Base-by-base conservation (phyloP, 2,113 vertebrate genomes). In the Ailurus styani region DNA sequence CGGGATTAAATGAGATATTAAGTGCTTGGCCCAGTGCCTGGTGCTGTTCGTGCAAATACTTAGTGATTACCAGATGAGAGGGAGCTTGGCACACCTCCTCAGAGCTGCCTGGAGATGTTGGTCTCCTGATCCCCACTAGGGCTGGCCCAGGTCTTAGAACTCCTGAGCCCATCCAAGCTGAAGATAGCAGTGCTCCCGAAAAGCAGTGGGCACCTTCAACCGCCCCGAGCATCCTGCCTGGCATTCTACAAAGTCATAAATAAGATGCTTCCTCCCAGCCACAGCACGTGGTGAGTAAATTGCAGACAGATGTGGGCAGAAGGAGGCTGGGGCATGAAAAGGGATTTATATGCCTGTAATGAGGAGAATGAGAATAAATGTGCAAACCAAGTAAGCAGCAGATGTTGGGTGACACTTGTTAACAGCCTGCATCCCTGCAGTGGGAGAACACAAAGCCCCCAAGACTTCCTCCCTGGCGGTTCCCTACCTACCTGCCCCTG, bases 231-330 rank as follows among this genome's bases (percentile, higher is more conserved):
- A 18, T 25, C 40, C 64, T 64, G 68, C 68, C 55, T 42, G 60
- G 42, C 25, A 0, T 47, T 5, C 77, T 23, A 1, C 57, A 17
- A 25, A 31, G 29, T 37, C 60, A 6, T 20, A 37, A 62, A 70
- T 72, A 21, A 85, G 90, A 29, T 10, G 18, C 90, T 90, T 77
- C 89, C 73, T 40, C 75, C 68, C 47, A 17, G 95, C 91, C 79
- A 5, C 47, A 37, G 90, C 83, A 40, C 8, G 0, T 40, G 34
- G 47, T 21, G 77, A 25, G 18, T 40, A 60, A 95, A 81, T 50
- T 94, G 66, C 77, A 75, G 93, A 54, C 98, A 97, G 96, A 96
- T 91, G 97, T 72, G 66, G 82, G 70, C 97, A 94, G 85, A 34
- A 87, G 81, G 77, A 75, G 87, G 66, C 45, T 40, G n/a, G 93